A percentile compares a stretch with the other conserved stretches of the same genome.
Evolutionary conservation across 2,888 invertebrate species (phyloP).

Genomic region (Limnephilus rhombicus): DNA sequence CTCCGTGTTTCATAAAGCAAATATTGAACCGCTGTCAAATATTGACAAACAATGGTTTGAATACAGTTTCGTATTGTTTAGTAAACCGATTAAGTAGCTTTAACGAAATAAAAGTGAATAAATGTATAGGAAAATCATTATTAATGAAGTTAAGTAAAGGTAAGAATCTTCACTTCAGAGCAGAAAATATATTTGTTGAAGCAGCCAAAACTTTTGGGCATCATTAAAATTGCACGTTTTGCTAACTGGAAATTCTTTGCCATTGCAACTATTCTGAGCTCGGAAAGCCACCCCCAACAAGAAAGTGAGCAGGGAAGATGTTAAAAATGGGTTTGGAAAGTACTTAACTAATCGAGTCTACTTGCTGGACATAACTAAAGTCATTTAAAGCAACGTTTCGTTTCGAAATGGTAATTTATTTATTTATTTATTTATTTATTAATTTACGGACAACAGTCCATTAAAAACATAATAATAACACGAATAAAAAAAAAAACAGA

Average conservation of each 20-base stretch:
- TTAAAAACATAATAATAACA: too few species aligned
- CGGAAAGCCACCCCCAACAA: too few species aligned
- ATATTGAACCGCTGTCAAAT: background rate
- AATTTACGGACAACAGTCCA: too few species aligned
- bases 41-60: background rate
- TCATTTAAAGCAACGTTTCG: background rate
- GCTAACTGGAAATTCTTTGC: background rate
- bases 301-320: background rate
- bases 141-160: background rate
- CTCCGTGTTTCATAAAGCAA: background rate
- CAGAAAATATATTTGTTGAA: background rate
- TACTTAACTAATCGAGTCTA: background rate
- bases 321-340: background rate
- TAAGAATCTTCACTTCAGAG: background rate
- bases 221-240: background rate
- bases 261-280: background rate
- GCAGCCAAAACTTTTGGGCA: background rate
- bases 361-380: background rate
- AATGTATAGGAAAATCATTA: background rate
- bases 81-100: background rate
- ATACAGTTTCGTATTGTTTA: background rate
- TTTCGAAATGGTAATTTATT: background rate
- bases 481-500: too few species aligned
- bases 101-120: background rate
- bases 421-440: too few species aligned